Conservation (phyloP, 2,113 vertebrate species). For the Pagrus major region DNA sequence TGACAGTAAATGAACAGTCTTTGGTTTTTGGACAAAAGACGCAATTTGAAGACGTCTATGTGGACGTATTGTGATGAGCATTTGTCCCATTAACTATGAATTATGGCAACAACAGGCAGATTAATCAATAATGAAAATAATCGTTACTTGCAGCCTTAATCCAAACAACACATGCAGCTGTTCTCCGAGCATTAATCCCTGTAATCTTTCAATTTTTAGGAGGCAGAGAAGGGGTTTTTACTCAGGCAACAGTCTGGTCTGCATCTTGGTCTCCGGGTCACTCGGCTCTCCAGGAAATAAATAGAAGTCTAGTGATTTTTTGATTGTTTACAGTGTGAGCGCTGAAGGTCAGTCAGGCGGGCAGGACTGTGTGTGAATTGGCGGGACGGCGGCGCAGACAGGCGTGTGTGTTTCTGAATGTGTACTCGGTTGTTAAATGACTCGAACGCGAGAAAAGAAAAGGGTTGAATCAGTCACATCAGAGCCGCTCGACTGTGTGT, state of each 20-base stretch:
- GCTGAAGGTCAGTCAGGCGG: slow-evolving; percentile 11
- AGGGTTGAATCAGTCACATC: slow-evolving; percentile 7
- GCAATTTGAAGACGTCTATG: too few species aligned
- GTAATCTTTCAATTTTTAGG: background rate
- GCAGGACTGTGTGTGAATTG: background rate
- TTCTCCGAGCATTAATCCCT: background rate
- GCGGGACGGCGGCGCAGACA: background rate
- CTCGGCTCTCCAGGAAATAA: background rate
- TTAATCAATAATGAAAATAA: too few species aligned
- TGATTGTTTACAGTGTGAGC: slow-evolving; percentile 7
- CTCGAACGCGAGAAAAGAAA: background rate
- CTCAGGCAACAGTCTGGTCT: slow-evolving; percentile 1
- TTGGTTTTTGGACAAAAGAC: too few species aligned
- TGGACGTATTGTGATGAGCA: too few species aligned
- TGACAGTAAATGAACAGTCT: too few species aligned
- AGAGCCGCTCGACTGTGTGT: background rate
- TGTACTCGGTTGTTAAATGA: background rate
- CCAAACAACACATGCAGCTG: background rate
- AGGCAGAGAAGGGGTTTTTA: background rate
- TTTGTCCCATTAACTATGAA: too few species aligned
- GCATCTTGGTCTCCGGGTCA: background rate
- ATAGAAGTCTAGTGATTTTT: background rate
- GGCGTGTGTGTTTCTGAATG: background rate
- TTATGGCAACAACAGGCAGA: too few species aligned
- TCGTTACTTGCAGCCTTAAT: too few species aligned